A percentile compares a stretch with the other conserved stretches of the same genome.
Evolutionary conservation across 2,113 vertebrate genomes (phyloP).

Genomic region (Uria aalge): DNA sequence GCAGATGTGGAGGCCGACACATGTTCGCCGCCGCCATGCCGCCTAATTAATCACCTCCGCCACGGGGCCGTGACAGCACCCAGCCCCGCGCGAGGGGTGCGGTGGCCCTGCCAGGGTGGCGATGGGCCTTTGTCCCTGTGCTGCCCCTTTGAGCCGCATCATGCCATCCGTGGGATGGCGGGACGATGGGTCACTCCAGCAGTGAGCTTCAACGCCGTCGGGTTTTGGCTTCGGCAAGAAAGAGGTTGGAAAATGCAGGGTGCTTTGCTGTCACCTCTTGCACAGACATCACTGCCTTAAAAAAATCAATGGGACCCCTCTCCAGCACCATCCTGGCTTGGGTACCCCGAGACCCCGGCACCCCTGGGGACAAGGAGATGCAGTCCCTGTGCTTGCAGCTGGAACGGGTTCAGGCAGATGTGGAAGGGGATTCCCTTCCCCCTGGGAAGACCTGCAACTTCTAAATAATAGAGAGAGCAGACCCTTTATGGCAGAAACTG

Average conservation of each 20-base stretch:
- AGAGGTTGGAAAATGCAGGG: not conserved
- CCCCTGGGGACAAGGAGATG: accelerated
- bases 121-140: accelerated
- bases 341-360: not conserved
- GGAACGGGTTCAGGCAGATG: not conserved
- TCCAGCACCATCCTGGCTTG: accelerated
- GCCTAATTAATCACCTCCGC: constrained; percentile 75
- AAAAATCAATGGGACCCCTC: not conserved
- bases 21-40: not conserved
- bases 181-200: accelerated
- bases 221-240: not conserved
- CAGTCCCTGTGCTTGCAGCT: not conserved
- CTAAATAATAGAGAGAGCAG: not conserved
- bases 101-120: not conserved
- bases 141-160: accelerated
- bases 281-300: accelerated
- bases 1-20: constrained; percentile 70
- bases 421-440: not conserved
- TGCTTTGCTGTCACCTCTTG: accelerated
- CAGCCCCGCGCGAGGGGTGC: not conserved
- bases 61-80: not conserved
- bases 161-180: accelerated
- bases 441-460: not conserved
- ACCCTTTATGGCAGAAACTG: not conserved
- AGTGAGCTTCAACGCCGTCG: accelerated